Evolutionary conservation across 2,888 invertebrate genomes (phyloP), one percentile per base, ranked within the genome.

Genomic region (Anoncus sp.): DNA sequence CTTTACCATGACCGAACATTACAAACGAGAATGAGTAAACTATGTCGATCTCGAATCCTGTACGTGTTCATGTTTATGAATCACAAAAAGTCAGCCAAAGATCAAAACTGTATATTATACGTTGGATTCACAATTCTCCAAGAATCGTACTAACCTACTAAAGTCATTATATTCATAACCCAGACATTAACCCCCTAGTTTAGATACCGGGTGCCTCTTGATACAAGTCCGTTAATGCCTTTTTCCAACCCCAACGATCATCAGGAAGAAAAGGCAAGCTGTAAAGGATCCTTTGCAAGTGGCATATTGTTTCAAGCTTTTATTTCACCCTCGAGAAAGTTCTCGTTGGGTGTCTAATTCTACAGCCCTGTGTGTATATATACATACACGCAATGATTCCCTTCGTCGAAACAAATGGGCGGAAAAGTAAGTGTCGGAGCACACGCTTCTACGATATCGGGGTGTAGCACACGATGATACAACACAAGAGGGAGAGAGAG

Each of bases 401-500:
- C 78, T 70, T 18, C 16, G 69, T 43, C 67, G 65, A 40, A 83
- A 88, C 85, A 89, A 89, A 90, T 88, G 85, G 86, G 82, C 81
- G 85, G 86, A 87, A 88, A 89, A 89, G 85, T 88, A 86, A 87
- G 86, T 85, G 85, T 85, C 82, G 85, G 85, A 85, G 60, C 38
- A 59, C 69, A 67, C 85, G 83, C 82, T 85, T 85, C 87, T 83
- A 84, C 80, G 85, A 87, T 86, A 87, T 85, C 86, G 82, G 77
- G 67, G 77, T 60, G 31, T 62, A 65, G 14, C 75, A 70, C 63
- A 59, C 63, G 77, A 81, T 80, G 45, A 57, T 74, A 51, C 59
- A 22, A 66, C 80, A 74, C 40, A 24, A 22, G 16, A 35, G 55
- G 40, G 60, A 27, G 40, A 38, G 51, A 31, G 63, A 31, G 69